These are phyloP conservation scores for Sminthurides aquaticus DNA, from an alignment of 2,888 invertebrate species.

Conservation along the genomic window DNA sequence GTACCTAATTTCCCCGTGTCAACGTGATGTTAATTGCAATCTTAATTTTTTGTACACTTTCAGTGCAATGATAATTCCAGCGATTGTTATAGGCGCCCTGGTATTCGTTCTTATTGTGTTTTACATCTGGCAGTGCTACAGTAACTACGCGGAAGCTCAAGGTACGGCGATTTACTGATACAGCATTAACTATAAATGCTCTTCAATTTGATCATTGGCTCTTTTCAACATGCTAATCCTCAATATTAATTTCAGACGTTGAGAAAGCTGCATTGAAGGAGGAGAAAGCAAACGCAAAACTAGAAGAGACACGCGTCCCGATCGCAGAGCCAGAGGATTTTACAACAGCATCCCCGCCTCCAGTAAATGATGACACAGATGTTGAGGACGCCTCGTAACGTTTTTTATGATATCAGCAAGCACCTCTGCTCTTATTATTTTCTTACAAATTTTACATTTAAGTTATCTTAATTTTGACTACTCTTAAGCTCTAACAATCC, in stretches of 20 bases:
- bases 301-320: neutral
- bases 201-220: neutral
- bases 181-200: neutral
- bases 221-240: neutral
- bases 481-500: no score
- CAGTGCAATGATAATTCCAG: conserved; percentile 16
- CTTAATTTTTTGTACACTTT: neutral
- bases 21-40: no score
- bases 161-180: no score
- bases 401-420: neutral
- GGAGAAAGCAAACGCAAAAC: neutral
- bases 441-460: no score
- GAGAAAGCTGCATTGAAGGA: neutral
- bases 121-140: conserved; percentile 6
- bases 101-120: conserved; percentile 9
- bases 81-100: neutral
- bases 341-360: neutral
- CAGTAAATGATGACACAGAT: neutral
- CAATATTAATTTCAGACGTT: neutral
- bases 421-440: no score
- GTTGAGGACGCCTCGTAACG: conserved; percentile 7
- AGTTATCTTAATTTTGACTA: no score
- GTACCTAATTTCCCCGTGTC: no score
- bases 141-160: neutral
- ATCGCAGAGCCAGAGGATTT: conserved; percentile 18